Evolutionary conservation across 2,888 invertebrate species (phyloP), one percentile per base, ranked within the genome.

Genomic region (Ypsolopha scabrella): DNA sequence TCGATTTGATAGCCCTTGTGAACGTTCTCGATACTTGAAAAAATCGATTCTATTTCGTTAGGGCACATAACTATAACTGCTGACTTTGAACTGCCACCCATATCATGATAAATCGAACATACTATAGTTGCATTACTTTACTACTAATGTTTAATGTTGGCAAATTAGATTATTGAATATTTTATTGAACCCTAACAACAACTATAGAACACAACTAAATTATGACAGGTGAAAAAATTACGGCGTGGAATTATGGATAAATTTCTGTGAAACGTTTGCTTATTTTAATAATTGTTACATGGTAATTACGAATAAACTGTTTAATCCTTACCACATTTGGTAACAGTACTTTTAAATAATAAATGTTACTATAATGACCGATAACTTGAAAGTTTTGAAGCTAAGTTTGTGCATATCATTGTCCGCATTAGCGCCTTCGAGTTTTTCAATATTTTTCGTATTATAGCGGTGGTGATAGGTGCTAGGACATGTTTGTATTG

Each of bases 331-430:
- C 59, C 54, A 57, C 60, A 60, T 57, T 64, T 61, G 54, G 56
- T 61, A 64, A 60, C 60, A 48, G 51, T 60, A 59, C 54, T 55
- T 62, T 59, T 62, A 67, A 70, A 70, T 72, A 67, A 60, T 70
- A 60, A 59, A 69, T 74, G 68, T 68, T 59, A 65, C 60, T 70
- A 82, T 76, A 80, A 85, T 85, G 83, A 75, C 70, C 70, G 71
- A 74, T 71, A 74, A 67, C 80, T 77, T 60, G 68, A 81, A 83
- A 81, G 79, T 81, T 82, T 75, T 63, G 53, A 70, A 65, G 68
- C 75, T 78, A 82, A 82, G 78, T 83, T 86, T 82, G 74, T 83
- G 81, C 82, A 76, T 81, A 82, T 83, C 85, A 82, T 86, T 81
- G 75, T 78, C 74, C 68, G 14, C 37, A 41, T 70, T 76, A 75